phyloP scores from a whole-genome alignment of 2,888 invertebrate species.

The Odontothrips loti region DNA sequence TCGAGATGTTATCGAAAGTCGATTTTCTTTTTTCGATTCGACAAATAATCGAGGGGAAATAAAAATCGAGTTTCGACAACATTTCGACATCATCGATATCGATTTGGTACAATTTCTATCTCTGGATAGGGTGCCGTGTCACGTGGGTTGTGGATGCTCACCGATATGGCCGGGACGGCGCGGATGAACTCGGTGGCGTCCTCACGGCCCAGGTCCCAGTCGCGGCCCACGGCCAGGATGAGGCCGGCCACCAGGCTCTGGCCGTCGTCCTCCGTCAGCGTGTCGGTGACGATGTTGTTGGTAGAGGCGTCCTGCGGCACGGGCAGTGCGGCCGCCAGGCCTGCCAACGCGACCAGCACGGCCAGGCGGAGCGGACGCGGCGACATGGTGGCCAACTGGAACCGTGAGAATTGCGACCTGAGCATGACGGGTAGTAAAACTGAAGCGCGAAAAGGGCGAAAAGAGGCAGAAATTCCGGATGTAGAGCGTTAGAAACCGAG shows the following conservation, averaged over 20 bases:
- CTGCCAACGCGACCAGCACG: neutral
- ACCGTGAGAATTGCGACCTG: neutral
- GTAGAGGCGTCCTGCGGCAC: neutral
- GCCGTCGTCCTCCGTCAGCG: neutral
- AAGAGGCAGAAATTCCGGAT: no score
- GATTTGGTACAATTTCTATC: no score
- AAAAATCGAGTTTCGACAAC: no score
- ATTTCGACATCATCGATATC: no score
- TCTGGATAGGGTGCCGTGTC: no score
- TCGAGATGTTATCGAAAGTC: no score
- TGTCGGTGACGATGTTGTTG: neutral
- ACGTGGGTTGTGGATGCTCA: neutral
- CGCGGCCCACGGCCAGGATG: slow-evolving; percentile 15
- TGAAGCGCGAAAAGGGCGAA: no score
- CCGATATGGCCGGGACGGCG: neutral
- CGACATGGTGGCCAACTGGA: neutral
- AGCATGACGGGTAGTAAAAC: no score
- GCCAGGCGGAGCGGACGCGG: neutral
- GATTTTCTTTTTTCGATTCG: no score
- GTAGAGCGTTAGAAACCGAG: no score
- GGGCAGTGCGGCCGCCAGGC: neutral
- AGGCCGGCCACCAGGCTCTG: slow-evolving; percentile 7
- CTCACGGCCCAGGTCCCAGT: slow-evolving; percentile 3
- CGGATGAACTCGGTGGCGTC: slow-evolving; percentile 16
- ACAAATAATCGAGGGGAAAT: no score